These are phyloP conservation scores for Deilephila porcellus DNA, from an alignment of 2,888 invertebrate genomes.

Conservation along the genomic window DNA sequence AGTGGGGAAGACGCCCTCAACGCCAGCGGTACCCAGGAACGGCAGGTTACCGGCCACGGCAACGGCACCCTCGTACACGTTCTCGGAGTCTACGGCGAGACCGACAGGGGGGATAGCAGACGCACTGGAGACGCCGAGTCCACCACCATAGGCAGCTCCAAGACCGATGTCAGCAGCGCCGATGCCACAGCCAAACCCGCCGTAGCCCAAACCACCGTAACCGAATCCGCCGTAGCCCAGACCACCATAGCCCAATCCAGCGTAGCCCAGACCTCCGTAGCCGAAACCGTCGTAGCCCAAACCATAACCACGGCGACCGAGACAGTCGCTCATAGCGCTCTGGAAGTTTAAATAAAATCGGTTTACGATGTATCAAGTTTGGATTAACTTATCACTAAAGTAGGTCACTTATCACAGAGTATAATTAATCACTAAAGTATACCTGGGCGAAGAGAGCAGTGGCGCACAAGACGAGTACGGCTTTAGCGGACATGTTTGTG, in stretches of 20 bases:
- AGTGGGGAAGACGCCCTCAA: conserved; percentile 36
- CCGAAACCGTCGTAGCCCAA: conserved; percentile 26
- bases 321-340: conserved; percentile 12
- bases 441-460: conserved; percentile 43
- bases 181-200: conserved; percentile 27
- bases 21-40: conserved; percentile 36
- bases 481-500: conserved; percentile 26
- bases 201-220: conserved; percentile 23
- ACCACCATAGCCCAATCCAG: conserved; percentile 23
- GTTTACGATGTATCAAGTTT: not conserved
- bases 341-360: not conserved
- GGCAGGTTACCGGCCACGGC: conserved; percentile 40
- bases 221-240: conserved; percentile 29
- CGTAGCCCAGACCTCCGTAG: conserved; percentile 17
- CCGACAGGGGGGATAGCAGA: conserved; percentile 36
- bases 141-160: conserved; percentile 36
- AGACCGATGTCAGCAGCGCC: conserved; percentile 31
- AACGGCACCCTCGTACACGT: conserved; percentile 37
- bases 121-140: conserved; percentile 34
- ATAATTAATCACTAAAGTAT: not conserved
- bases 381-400: not conserved
- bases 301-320: conserved; percentile 15
- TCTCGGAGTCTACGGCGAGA: conserved; percentile 37
- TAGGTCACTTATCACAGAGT: not conserved
- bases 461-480: conserved; percentile 32